phyloP scores from a whole-genome alignment of 2,113 vertebrate species.

The Dryoscopus gambensis region DNA sequence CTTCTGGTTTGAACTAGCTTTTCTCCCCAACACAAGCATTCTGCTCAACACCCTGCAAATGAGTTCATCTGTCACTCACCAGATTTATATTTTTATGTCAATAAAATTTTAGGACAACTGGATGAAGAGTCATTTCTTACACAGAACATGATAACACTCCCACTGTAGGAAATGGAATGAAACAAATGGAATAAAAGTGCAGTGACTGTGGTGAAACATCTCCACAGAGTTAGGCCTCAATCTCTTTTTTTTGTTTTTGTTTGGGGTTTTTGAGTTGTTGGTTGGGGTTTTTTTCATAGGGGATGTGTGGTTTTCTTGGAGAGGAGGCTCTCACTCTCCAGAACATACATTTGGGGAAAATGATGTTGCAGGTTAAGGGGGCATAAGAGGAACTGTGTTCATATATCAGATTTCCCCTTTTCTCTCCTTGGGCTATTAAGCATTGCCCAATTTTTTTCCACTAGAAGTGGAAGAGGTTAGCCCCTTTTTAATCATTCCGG shows the following conservation, averaged over 20 bases:
- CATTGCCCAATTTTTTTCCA: conserved; percentile 19
- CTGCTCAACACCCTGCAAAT: neutral
- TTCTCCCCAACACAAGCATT: neutral
- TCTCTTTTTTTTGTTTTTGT: neutral
- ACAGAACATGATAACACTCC: conserved; percentile 15
- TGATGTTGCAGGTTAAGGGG: neutral
- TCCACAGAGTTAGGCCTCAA: conserved; percentile 44
- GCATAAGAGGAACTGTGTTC: conserved; percentile 16
- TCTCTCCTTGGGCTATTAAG: conserved; percentile 29
- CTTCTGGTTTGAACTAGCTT: neutral
- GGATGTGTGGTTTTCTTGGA: neutral
- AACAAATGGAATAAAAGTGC: conserved; percentile 44
- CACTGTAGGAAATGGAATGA: conserved; percentile 50
- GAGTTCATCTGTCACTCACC: neutral
- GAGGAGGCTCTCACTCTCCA: conserved; percentile 4
- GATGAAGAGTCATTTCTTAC: conserved; percentile 20
- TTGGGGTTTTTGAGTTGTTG: neutral
- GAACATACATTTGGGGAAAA: neutral
- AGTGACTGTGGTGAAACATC: conserved; percentile 42
- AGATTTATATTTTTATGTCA: neutral
- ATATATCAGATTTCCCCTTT: conserved; percentile 27
- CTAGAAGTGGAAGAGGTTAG: neutral
- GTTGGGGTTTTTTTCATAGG: neutral
- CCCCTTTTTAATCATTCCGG: conserved; percentile 39
- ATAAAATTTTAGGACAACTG: conserved; percentile 38